These are phyloP conservation scores for Aspidapion aeneum DNA, from an alignment of 2,888 invertebrate genomes.

Conservation along the genomic window DNA sequence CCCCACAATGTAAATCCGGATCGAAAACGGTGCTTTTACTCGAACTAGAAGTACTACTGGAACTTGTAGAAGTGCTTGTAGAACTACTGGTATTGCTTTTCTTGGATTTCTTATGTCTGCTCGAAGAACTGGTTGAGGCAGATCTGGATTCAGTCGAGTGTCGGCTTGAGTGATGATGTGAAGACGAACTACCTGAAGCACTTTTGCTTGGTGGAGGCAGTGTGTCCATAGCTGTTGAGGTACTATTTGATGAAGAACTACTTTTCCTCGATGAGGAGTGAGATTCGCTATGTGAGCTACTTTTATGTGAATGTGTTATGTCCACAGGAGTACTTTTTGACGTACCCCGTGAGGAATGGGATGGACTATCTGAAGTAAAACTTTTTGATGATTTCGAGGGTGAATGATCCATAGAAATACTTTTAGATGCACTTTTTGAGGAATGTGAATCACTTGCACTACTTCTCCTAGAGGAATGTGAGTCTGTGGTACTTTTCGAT, in stretches of 20 bases:
- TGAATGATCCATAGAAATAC: not conserved
- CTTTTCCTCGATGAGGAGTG: slow-evolving; percentile 10
- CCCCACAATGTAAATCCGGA: slow-evolving; percentile 81
- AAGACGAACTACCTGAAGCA: slow-evolving; percentile 4
- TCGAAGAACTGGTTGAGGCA: not conserved
- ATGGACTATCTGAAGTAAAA: not conserved
- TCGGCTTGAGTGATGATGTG: slow-evolving; percentile 13
- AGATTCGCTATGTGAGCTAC: not conserved
- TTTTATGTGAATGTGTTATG: not conserved
- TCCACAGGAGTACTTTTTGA: not conserved
- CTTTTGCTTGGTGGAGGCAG: slow-evolving; percentile 7
- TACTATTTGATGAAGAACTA: not conserved
- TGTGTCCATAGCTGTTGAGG: slow-evolving; percentile 19
- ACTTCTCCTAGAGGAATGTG: slow-evolving; percentile 13
- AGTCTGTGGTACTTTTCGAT: slow-evolving; percentile 2
- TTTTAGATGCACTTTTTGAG: not conserved
- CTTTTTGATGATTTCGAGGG: not conserved
- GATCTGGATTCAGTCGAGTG: not conserved
- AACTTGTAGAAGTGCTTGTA: slow-evolving; percentile 16
- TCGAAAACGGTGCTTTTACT: slow-evolving; percentile 59
- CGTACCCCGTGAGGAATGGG: not conserved
- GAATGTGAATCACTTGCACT: not conserved
- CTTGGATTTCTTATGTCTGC: not conserved
- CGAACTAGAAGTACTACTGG: slow-evolving; percentile 31
- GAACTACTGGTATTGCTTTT: not conserved